Conservation (phyloP, 1,140 invertebrate genomes). For the Sinella curviseta region DNA sequence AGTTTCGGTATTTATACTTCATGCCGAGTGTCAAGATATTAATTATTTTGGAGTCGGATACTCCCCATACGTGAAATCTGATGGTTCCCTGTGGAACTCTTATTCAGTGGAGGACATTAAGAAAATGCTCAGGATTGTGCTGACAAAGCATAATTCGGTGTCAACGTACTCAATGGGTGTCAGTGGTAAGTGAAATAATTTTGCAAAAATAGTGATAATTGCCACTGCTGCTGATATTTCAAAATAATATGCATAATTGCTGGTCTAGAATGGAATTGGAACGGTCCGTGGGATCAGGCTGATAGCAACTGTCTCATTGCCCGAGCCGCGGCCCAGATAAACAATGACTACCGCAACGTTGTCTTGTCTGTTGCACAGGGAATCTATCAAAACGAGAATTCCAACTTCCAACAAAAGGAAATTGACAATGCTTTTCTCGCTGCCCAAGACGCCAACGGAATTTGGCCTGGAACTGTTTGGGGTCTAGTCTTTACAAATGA, state of each 20-base stretch:
- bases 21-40: slow-evolving; percentile 12
- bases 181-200: slow-evolving; percentile 21
- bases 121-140: slow-evolving; percentile 37
- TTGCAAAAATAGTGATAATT: slow-evolving; percentile 25
- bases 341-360: slow-evolving; percentile 11
- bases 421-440: slow-evolving; percentile 46
- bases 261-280: slow-evolving; percentile 29
- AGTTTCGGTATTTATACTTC: neutral
- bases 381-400: slow-evolving; percentile 38
- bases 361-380: slow-evolving; percentile 41
- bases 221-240: neutral
- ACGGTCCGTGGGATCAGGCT: slow-evolving; percentile 40
- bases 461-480: slow-evolving; percentile 42
- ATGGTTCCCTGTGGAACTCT: slow-evolving; percentile 33
- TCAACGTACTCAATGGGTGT: slow-evolving; percentile 43
- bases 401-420: slow-evolving; percentile 31
- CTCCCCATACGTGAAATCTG: slow-evolving; percentile 40
- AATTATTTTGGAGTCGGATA: slow-evolving; percentile 41
- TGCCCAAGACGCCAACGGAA: slow-evolving; percentile 40
- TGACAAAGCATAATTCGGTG: slow-evolving; percentile 32
- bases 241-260: neutral
- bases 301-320: slow-evolving; percentile 43
- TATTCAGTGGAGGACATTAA: slow-evolving; percentile 43
- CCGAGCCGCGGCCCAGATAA: slow-evolving; percentile 44
- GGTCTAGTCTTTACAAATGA: slow-evolving; percentile 37